phyloP scores from a whole-genome alignment of 2,113 vertebrate genomes.

The Pantherophis guttatus region DNA sequence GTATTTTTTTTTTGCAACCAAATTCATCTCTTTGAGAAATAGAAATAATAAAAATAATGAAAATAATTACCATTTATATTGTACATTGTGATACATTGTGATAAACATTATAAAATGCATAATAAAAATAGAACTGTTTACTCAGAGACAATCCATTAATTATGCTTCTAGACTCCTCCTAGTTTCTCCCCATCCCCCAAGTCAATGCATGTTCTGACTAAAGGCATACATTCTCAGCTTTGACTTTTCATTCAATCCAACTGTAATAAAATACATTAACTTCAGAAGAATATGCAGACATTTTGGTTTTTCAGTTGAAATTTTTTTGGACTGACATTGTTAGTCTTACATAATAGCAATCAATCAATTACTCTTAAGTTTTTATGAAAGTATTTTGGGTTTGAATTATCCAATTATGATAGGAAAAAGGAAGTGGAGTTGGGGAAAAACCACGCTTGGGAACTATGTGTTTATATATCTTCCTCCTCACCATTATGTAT shows the following conservation, averaged over 20 bases:
- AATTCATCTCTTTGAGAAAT: background rate
- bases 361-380: background rate
- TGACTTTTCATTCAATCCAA: background rate
- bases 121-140: background rate
- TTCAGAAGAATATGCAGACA: background rate
- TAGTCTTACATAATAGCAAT: background rate
- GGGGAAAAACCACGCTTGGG: background rate
- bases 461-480: background rate
- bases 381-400: background rate
- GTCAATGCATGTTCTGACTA: background rate
- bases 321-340: background rate
- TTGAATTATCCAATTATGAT: background rate
- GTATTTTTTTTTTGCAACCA: background rate
- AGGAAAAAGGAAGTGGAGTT: background rate
- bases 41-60: background rate
- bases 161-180: background rate
- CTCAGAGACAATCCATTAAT: background rate
- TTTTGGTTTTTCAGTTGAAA: accelerated
- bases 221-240: background rate
- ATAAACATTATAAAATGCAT: background rate
- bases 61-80: background rate
- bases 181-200: background rate
- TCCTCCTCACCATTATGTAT: background rate
- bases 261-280: background rate
- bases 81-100: accelerated